Conservation (phyloP, 2,113 vertebrate genomes). For the Micronisus gabar region DNA sequence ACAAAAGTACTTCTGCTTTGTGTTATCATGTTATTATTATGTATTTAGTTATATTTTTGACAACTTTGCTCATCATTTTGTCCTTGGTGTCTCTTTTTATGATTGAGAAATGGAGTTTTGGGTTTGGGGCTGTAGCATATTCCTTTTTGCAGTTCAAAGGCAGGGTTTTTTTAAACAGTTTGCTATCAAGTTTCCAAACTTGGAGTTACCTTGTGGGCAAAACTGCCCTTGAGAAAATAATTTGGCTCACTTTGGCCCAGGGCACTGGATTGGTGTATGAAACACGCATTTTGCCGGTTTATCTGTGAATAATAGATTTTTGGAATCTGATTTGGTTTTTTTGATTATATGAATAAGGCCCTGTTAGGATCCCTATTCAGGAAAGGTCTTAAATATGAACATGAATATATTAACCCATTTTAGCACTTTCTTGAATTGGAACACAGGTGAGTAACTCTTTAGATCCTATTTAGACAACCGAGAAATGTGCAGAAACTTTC, state of each 20-base stretch:
- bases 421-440: not conserved
- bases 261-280: not conserved
- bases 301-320: not conserved
- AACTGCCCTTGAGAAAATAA: not conserved
- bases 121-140: not conserved
- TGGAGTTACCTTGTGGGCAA: not conserved
- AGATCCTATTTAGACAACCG: not conserved
- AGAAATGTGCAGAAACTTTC: not conserved
- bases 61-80: not conserved
- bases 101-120: not conserved
- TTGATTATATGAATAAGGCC: fast-evolving
- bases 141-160: not conserved
- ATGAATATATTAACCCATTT: not conserved
- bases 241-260: not conserved
- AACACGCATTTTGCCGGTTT: not conserved
- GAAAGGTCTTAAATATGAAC: not conserved
- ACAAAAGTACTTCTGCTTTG: not conserved
- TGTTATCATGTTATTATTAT: not conserved
- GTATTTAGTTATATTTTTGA: not conserved
- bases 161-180: not conserved
- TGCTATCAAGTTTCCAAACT: not conserved
- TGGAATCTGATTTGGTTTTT: not conserved
- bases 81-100: not conserved
- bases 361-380: not conserved
- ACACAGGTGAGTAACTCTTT: not conserved